phyloP scores from a whole-genome alignment of 2,113 vertebrate species.

The Hydrolagus affinis region DNA sequence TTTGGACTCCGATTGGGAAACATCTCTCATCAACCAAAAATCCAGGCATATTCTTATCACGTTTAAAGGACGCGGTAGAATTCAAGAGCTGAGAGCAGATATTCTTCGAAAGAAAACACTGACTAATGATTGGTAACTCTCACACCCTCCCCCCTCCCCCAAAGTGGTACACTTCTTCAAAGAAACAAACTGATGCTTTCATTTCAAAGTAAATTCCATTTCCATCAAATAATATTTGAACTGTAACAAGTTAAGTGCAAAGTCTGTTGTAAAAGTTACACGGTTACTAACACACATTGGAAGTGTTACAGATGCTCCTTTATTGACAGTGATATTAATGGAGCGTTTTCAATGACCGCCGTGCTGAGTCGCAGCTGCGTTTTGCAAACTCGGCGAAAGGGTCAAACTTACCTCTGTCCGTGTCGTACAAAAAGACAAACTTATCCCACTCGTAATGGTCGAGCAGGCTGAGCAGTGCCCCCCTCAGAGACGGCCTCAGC shows the following conservation, averaged over 20 bases:
- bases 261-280: background rate
- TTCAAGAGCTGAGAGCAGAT: background rate
- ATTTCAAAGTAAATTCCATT: background rate
- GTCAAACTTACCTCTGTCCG: slow-evolving; percentile 75
- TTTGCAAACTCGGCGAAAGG: slow-evolving; percentile 26
- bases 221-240: no score
- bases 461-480: slow-evolving; percentile 80
- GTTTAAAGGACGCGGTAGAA: background rate
- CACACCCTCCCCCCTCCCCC: no score
- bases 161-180: no score
- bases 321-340: background rate
- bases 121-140: no score
- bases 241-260: background rate
- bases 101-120: no score
- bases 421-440: slow-evolving; percentile 95
- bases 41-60: no score
- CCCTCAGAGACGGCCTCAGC: slow-evolving; percentile 81
- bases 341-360: slow-evolving; percentile 22
- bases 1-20: background rate
- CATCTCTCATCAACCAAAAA: background rate
- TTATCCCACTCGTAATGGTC: slow-evolving; percentile 93
- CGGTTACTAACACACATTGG: no score
- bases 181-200: background rate
- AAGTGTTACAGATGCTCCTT: background rate
- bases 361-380: background rate